A percentile compares a stretch with the other conserved stretches of the same genome.
phyloP scores from a whole-genome alignment of 2,113 vertebrate genomes.

The Phoenicopterus ruber region DNA sequence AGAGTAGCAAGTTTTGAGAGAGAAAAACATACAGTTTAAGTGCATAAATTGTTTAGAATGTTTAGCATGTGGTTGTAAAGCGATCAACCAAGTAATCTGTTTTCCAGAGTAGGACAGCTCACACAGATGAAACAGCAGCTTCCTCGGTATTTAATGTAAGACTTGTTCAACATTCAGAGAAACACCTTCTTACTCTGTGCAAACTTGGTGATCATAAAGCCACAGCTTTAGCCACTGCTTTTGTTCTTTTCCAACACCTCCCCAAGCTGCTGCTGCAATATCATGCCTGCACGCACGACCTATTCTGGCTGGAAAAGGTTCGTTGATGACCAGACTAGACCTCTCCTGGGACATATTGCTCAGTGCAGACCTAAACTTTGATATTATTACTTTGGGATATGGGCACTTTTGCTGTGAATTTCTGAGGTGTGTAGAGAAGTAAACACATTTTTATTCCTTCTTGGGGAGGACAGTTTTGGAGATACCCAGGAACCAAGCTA shows the following conservation, averaged over 20 bases:
- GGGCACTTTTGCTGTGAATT: neutral
- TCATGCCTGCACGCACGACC: accelerated
- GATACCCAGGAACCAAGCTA: neutral
- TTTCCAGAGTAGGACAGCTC: conserved; percentile 35
- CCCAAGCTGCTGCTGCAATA: neutral
- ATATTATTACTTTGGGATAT: neutral
- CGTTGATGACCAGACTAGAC: neutral
- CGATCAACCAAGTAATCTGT: conserved; percentile 56
- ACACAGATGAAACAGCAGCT: conserved; percentile 40
- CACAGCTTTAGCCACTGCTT: neutral
- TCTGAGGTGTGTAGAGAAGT: neutral
- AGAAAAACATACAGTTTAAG: conserved; percentile 73
- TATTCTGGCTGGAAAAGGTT: neutral
- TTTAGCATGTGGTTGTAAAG: conserved; percentile 73
- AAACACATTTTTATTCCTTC: neutral
- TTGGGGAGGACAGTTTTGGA: neutral
- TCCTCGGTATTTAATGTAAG: neutral
- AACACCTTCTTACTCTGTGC: neutral
- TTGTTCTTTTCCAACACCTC: neutral
- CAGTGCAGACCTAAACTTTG: neutral
- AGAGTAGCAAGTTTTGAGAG: conserved; percentile 71
- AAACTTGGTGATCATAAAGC: neutral
- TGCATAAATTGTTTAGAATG: conserved; percentile 76
- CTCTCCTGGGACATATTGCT: neutral
- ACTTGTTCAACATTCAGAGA: neutral